Conservation (phyloP, 2,797 vertebrate genomes). For the Enteromius paludinosus region DNA sequence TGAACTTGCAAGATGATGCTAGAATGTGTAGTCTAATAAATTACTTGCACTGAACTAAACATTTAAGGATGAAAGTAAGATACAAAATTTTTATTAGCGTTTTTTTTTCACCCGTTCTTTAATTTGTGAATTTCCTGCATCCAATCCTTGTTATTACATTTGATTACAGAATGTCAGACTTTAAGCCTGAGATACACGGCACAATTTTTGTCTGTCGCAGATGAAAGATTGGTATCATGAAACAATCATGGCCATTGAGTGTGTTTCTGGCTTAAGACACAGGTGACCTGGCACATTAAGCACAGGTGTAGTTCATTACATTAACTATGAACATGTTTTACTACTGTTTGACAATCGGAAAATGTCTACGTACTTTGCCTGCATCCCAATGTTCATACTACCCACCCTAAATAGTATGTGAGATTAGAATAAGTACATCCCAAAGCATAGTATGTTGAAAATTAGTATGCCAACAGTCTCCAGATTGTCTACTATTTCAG, state of each 20-base stretch:
- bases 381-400: too few species aligned
- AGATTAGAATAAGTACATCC: too few species aligned
- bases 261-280: neutral
- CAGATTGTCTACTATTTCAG: too few species aligned
- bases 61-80: slow-evolving; percentile 28
- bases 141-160: neutral
- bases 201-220: too few species aligned
- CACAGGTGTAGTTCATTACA: neutral
- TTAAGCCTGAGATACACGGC: too few species aligned
- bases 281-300: neutral
- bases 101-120: neutral
- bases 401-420: too few species aligned
- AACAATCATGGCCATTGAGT: too few species aligned
- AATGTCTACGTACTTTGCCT: neutral
- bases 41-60: slow-evolving; percentile 65
- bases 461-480: too few species aligned
- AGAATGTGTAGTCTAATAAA: slow-evolving; percentile 62
- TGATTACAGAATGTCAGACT: neutral
- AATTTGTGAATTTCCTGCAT: neutral
- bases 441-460: too few species aligned
- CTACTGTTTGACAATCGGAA: neutral
- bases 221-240: too few species aligned
- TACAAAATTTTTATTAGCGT: neutral
- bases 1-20: slow-evolving; percentile 66
- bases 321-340: neutral